phyloP scores from a whole-genome alignment of 2,113 vertebrate genomes.

The Casuarius casuarius region DNA sequence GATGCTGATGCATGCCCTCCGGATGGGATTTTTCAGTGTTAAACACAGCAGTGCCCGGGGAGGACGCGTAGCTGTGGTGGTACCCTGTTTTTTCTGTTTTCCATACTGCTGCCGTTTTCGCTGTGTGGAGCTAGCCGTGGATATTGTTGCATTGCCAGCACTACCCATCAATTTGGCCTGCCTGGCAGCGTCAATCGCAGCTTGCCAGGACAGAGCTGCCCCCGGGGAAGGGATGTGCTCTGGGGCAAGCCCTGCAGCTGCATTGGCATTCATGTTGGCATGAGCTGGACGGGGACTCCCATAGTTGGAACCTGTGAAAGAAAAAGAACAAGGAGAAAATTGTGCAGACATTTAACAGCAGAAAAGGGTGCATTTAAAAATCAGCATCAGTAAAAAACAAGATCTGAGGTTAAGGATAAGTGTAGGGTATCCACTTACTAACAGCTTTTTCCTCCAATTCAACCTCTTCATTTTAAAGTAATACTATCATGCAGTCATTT shows the following conservation, averaged over 20 bases:
- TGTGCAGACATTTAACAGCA: rapidly evolving
- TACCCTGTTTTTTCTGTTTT: slow-evolving; percentile 96
- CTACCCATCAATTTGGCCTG: slow-evolving; percentile 97
- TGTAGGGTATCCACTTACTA: neutral
- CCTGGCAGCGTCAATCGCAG: slow-evolving; percentile 94
- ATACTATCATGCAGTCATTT: neutral
- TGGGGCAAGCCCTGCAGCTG: slow-evolving; percentile 90
- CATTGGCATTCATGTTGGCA: slow-evolving; percentile 90
- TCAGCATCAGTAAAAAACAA: neutral
- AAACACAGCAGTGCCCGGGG: slow-evolving; percentile 96
- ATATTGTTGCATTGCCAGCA: slow-evolving; percentile 88
- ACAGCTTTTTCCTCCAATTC: neutral
- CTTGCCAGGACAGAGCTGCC: slow-evolving; percentile 96
- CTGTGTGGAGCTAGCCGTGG: slow-evolving; percentile 95
- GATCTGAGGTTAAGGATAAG: neutral
- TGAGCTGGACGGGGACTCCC: slow-evolving; percentile 90
- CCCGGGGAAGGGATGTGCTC: slow-evolving; percentile 94
- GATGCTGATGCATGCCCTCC: slow-evolving; percentile 98
- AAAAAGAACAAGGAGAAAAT: neutral
- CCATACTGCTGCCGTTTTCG: slow-evolving; percentile 93
- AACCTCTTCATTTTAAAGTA: neutral
- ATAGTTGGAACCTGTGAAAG: slow-evolving; percentile 92
- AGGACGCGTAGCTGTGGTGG: slow-evolving; percentile 89
- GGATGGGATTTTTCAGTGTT: slow-evolving; percentile 97
- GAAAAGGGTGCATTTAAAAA: neutral